Evolutionary conservation across 2,113 vertebrate genomes (phyloP).

Genomic region (Pagrus major): DNA sequence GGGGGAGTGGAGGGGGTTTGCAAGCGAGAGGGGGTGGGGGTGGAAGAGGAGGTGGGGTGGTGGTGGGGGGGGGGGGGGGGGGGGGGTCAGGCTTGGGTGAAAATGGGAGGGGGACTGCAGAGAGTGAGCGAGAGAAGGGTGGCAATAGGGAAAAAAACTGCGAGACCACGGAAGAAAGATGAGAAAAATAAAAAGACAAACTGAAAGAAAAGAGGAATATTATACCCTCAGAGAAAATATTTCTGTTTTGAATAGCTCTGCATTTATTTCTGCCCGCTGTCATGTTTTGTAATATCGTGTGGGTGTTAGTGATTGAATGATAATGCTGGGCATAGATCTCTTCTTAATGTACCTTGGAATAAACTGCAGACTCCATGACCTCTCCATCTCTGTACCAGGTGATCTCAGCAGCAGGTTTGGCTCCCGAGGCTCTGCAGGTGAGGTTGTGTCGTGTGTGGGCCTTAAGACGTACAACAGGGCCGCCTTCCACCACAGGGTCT

Average conservation of each 20-base stretch:
- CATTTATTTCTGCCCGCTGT: constrained; percentile 46
- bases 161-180: constrained; percentile 41
- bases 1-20: constrained; percentile 10
- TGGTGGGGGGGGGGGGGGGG: constrained; percentile 34
- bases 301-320: constrained; percentile 51
- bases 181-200: constrained; percentile 42
- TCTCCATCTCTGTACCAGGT: constrained; percentile 92
- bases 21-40: constrained; percentile 8
- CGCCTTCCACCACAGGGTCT: constrained; percentile 88
- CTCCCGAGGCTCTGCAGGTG: constrained; percentile 88
- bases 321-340: constrained; percentile 22
- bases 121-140: constrained; percentile 57
- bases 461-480: constrained; percentile 89
- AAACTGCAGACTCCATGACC: constrained; percentile 85
- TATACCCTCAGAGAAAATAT: constrained; percentile 51
- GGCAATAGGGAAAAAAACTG: constrained; percentile 43
- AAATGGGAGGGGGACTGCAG: constrained; percentile 74
- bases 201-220: constrained; percentile 25
- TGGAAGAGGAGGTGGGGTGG: constrained; percentile 1
- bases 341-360: constrained; percentile 86
- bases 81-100: constrained; percentile 60
- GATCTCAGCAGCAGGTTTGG: constrained; percentile 90
- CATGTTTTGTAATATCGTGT: constrained; percentile 32
- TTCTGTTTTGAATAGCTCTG: constrained; percentile 59
- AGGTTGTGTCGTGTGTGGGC: constrained; percentile 89